Base-by-base conservation (phyloP, 2,113 vertebrate genomes). In the Eulemur rufifrons region DNA sequence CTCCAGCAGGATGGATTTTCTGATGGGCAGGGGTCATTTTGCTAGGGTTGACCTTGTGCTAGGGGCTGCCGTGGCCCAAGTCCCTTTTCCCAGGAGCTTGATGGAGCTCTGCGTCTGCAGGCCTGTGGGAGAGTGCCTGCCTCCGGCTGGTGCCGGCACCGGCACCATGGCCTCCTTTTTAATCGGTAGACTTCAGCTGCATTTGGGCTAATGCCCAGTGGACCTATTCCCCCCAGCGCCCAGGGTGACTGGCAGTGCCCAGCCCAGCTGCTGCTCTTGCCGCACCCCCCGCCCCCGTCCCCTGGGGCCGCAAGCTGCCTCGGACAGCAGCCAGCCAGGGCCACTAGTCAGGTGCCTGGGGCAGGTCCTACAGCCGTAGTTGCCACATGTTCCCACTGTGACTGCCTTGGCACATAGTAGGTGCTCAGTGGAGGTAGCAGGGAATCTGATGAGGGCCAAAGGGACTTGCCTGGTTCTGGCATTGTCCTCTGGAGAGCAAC, bases 321-420 rank as follows among this genome's bases (percentile, higher is more conserved):
- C 18, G 34, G 37, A 27, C 6, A 17, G 15, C 20, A 52, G 21
- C 37, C 32, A 23, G 0, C 2, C 34, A 56, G 25, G 39, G 34
- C 17, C 14, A 10, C 18, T 1, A 3, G 74, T 21, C 4, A 37
- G n/a, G n/a, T 29, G 37, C 45, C 32, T 6, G 25, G 7, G 29
- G 32, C 32, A 39, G 45, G 52, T 3, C 12, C 7, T 11, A 2
- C 8, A 1, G 61, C 20, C 5, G 0, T 42, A 3, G 25, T 15
- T 23, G 47, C 25, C 2, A 4, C 17, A 2, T 5, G 14, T 23
- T 34, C 50, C 39, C 25, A 9, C 4, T 15, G 42, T 8, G 18
- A 32, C 76, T 45, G 29, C 47, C 76, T 69, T 73, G 14, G 37
- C 42, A 23, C 42, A 25, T 7, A 18, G 17, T 4, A 27, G 64